phyloP scores from a whole-genome alignment of 2,888 invertebrate genomes.

The Argyra leucocephala region DNA sequence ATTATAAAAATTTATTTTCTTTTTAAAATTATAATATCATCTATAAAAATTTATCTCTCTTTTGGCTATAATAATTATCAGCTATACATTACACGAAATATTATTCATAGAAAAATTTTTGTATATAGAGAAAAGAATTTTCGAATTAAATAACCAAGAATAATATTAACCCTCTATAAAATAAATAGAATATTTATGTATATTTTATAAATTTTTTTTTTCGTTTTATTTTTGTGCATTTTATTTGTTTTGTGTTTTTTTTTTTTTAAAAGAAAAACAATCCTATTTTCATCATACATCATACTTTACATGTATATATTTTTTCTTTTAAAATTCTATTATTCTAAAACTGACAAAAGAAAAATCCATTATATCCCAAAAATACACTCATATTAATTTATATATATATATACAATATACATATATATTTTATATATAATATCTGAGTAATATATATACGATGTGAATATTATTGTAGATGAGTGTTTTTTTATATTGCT shows the following conservation, averaged over 20 bases:
- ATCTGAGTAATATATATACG: background rate
- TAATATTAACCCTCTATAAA: background rate
- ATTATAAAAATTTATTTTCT: no score
- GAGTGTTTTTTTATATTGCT: background rate
- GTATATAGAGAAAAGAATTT: background rate
- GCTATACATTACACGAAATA: no score
- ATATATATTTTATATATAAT: background rate
- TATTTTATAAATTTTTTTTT: background rate
- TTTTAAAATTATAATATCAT: no score
- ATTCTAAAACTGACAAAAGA: background rate
- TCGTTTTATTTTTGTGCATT: no score
- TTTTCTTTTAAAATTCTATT: background rate
- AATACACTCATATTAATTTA: background rate
- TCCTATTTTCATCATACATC: background rate
- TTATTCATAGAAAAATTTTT: no score
- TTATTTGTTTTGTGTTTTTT: background rate
- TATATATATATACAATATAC: background rate
- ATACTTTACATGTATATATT: background rate
- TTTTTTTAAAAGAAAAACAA: background rate
- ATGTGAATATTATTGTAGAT: background rate
- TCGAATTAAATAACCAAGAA: background rate
- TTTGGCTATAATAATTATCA: no score
- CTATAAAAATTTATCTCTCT: no score
- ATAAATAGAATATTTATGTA: background rate
- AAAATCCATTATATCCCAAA: background rate